Conservation (phyloP, 1,140 invertebrate species). For the Drosophila dunni region DNA sequence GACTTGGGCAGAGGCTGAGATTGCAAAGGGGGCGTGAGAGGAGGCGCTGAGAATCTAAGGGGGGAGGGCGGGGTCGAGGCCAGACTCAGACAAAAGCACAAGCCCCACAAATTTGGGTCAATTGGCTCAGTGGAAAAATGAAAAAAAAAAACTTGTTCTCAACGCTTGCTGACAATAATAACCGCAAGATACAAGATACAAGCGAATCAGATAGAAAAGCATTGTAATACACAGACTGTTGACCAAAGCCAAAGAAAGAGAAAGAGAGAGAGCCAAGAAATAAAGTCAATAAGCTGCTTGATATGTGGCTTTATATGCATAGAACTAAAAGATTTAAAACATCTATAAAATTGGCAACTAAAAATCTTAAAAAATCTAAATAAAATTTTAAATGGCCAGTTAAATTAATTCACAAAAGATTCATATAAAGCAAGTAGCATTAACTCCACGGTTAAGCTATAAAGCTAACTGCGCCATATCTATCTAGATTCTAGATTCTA, state of each 20-base stretch:
- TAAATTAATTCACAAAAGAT: not conserved
- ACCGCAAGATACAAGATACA: slow-evolving; percentile 35
- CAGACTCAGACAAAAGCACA: slow-evolving; percentile 35
- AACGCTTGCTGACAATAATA: slow-evolving; percentile 51
- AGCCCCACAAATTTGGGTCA: slow-evolving; percentile 50
- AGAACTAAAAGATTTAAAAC: slow-evolving; percentile 1
- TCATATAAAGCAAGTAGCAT: not conserved
- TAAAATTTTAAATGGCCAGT: too few species aligned
- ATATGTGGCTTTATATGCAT: not conserved
- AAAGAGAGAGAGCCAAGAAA: not conserved
- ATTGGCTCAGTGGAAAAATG: slow-evolving; percentile 41
- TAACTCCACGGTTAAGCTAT: not conserved
- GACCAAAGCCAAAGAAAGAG: slow-evolving; percentile 11
- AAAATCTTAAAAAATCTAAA: too few species aligned
- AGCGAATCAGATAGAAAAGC: slow-evolving; percentile 18
- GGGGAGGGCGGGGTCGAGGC: slow-evolving; percentile 3
- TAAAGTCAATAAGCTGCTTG: slow-evolving; percentile 5
- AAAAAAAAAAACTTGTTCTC: slow-evolving; percentile 49
- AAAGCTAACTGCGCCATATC: slow-evolving; percentile 18
- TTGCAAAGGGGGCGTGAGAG: not conserved
- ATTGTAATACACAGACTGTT: slow-evolving; percentile 15
- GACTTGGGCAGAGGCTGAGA: slow-evolving; percentile 5
- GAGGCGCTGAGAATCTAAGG: not conserved
- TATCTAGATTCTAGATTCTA: too few species aligned
- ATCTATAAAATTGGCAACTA: slow-evolving; percentile 12